Base-by-base conservation (phyloP, 1,140 invertebrate species). In the Drosophila punjabiensis region DNA sequence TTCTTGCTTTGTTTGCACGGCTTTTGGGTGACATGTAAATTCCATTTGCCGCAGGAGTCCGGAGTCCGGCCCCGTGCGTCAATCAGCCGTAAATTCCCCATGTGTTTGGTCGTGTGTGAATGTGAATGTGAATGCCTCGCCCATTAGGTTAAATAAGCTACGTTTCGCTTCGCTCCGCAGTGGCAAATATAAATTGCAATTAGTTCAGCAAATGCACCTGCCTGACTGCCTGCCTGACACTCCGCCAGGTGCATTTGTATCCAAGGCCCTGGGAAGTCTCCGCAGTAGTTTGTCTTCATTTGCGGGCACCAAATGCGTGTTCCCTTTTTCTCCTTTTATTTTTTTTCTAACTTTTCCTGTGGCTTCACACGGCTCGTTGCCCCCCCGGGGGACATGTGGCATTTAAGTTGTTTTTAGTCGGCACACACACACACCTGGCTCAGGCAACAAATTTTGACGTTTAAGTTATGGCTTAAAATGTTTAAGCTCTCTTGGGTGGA, bases 391-490 rank as follows among this genome's bases (percentile, higher is more conserved):
- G 81, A 85, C 63, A 79, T 76, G 74, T 47, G 74, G 69, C 81
- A 85, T 84, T 89, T 88, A 88, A 89, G 85, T 85, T 85, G 86
- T 79, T 89, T 87, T 81, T 81, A 83, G 85, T 69, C 69, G 39
- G 65, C 75, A 68, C 75, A 24, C 24, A 24, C 24, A 24, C 24
- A 68, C 74, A 71, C 74, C 76, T 79, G 74, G 33, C 41, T 39
- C 33, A n/a, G 75, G 63, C 45, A 55, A 65, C 60, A 85, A 76
- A 84, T 81, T 84, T 68, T 73, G 80, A 81, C 81, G 77, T 84
- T 84, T 81, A 89, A 89, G 84, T 89, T 79, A 88, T 89, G 85
- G 84, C 84, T 88, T 85, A 88, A 85, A 89, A 85, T 81, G 63
- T 81, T 85, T 79, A 71, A 89, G 74, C 79, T 63, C 73, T 78